A percentile compares a stretch with the other conserved stretches of the same genome.
Conservation (phyloP, 2,113 vertebrate genomes). For the Trematomus loennbergii region DNA sequence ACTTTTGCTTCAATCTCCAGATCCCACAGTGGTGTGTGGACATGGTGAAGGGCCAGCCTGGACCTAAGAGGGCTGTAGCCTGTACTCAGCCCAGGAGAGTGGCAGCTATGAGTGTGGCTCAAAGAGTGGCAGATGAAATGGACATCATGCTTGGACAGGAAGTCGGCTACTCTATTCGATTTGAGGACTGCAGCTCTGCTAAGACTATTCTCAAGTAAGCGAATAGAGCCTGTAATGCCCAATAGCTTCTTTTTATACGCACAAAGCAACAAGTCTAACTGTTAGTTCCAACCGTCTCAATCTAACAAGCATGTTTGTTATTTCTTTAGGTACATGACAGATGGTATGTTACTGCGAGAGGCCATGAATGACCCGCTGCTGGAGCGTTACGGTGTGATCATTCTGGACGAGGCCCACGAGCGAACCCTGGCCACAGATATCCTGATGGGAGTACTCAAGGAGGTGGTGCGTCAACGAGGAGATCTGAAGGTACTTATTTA, state of each 20-base stretch:
- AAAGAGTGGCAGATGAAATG: conserved; percentile 98
- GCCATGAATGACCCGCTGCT: conserved; percentile 99
- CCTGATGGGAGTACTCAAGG: conserved; percentile 98
- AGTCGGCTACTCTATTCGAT: conserved; percentile 97
- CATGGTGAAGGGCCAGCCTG: conserved; percentile 91
- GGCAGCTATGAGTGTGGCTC: conserved; percentile 97
- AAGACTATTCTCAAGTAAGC: conserved; percentile 97
- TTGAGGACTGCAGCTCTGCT: conserved; percentile 98
- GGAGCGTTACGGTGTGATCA: conserved; percentile 97
- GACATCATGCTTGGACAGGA: conserved; percentile 98
- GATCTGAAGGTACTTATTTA: conserved; percentile 92
- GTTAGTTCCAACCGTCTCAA: background rate
- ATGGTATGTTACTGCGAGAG: conserved; percentile 97
- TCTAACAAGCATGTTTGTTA: background rate
- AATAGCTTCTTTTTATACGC: background rate
- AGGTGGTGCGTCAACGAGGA: conserved; percentile 95
- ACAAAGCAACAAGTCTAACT: background rate
- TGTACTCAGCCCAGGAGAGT: conserved; percentile 97
- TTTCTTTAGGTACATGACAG: conserved; percentile 94
- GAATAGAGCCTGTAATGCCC: background rate
- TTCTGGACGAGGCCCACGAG: conserved; percentile 98
- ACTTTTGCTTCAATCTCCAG: conserved; percentile 72
- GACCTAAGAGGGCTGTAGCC: conserved; percentile 94
- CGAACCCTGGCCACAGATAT: conserved; percentile 98
- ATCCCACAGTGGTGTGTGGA: conserved; percentile 99